Evolutionary conservation across 2,888 invertebrate species (phyloP), one percentile per base, ranked within the genome.

Genomic region (Epistrophe eligans): DNA sequence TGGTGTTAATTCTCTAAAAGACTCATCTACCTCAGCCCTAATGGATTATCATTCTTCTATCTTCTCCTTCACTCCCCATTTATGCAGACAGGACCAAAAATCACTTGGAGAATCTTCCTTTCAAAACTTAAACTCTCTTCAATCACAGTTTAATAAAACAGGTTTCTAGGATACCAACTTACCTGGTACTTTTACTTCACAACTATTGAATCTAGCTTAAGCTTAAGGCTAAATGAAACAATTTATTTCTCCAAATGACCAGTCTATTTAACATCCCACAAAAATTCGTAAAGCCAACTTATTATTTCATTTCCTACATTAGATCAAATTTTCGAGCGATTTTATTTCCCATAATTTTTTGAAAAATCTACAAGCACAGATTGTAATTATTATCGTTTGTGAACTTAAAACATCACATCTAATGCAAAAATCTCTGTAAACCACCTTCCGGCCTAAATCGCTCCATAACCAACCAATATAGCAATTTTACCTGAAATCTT

Each of bases 401-500:
- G 10, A 66, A 72, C 28, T 60, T 55, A 73, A 24, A 24, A 67
- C 43, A 40, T 58, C 19, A 19, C 15, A 72, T 72, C 77, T 43
- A 40, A 13, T 19, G 50, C 48, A 62, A 40, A 48, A 40, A 11
- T 1, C 19, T 6, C 1, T 19, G 32, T 9, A 60, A 45, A 45
- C n/a, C 9, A 8, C 60, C 72, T 70, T n/a, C 45, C 58, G 24
- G 73, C 43, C 32, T 10, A n/a, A 7, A n/a, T 55, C 32, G 58
- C 38, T 57, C 62, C 43, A 24, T 24, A 40, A 50, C 11, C 57
- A 73, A 50, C 74, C 74, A 79, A 84, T 84, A 84, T 71, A 79
- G 76, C 84, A 79, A 79, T 79, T n/a, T 84, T 79, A 60, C 50
- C 67, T 73, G 38, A 32, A 66, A 77, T 50, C 64, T 38, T 48